Base-by-base conservation (phyloP, 2,113 vertebrate genomes). In the Salvelinus sp. region DNA sequence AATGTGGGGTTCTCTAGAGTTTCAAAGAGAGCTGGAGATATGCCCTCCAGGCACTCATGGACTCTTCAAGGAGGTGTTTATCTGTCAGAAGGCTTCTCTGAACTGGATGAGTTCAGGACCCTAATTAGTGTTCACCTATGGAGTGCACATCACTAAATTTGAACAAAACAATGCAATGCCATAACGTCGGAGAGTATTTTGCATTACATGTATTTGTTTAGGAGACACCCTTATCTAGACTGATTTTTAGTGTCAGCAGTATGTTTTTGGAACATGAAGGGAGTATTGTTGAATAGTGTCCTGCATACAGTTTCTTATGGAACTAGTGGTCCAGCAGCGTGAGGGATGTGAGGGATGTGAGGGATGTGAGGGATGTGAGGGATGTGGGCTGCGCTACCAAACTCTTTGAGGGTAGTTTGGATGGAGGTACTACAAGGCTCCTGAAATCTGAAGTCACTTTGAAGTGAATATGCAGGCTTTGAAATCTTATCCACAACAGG, bases 11-110 rank as follows among this genome's bases (percentile, higher is more conserved):
- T 20, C 38, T 79, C 80, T 79, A 65, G 69, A 73, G 75, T 79
- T 82, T 82, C 69, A 82, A 82, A 79, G 80, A 0, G 1, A 70
- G 9, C n/a, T 28, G 25, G 50, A 63, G 72, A n/a, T 13, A 58
- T 82, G 76, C 76, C 80, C 76, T 76, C 58, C 28, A 76, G 80
- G 27, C 30, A 54, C 47, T 16, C 30, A 67, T 13, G 23, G 57
- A 16, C 28, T 62, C 28, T 6, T 74, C 44, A 57, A 23, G 7
- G 14, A 22, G 28, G 58, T 68, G 23, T 64, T 64, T 64, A 33
- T 28, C 65, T 67, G 65, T 30, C 28, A 67, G 33, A 64, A 50
- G 6, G 47, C 38, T 67, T 33, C 6, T 72, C 65, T 67, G 14
- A 25, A 70, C n/a, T 48, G 69, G 9, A 27, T 54, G 57, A 60